phyloP scores from a whole-genome alignment of 1,140 invertebrate species.

The Philopotamus ludificatus region DNA sequence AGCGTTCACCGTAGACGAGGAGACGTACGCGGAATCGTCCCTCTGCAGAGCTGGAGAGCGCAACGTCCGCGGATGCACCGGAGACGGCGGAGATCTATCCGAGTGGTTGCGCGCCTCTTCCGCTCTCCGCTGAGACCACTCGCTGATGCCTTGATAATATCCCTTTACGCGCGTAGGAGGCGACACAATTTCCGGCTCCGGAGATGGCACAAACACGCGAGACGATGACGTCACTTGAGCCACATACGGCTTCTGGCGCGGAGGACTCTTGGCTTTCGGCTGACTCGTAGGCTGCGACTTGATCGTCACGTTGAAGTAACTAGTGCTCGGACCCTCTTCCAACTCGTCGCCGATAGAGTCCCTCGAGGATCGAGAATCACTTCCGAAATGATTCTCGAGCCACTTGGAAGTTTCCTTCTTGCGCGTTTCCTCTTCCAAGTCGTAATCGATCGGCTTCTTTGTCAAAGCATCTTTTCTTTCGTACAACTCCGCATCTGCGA shows the following conservation, averaged over 20 bases:
- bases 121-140: constrained; percentile 71
- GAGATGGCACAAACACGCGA: constrained; percentile 51
- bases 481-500: constrained; percentile 52
- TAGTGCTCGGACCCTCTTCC: constrained; percentile 61
- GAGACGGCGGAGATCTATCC: constrained; percentile 52
- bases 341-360: constrained; percentile 59
- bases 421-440: constrained; percentile 83
- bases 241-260: constrained; percentile 46
- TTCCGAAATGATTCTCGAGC: constrained; percentile 87
- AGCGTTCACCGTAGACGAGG: constrained; percentile 54
- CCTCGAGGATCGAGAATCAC: constrained; percentile 75
- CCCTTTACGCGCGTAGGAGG: constrained; percentile 51
- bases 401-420: constrained; percentile 87
- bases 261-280: constrained; percentile 43
- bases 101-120: constrained; percentile 52
- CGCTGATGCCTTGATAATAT: constrained; percentile 71
- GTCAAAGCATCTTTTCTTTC: constrained; percentile 77
- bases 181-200: constrained; percentile 47
- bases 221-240: constrained; percentile 50
- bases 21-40: constrained; percentile 58
- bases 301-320: constrained; percentile 76
- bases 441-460: constrained; percentile 75
- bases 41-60: constrained; percentile 53
- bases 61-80: constrained; percentile 48
- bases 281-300: constrained; percentile 62